Conservation (phyloP, 2,888 invertebrate species). For the Nephrotoma flavescens region DNA sequence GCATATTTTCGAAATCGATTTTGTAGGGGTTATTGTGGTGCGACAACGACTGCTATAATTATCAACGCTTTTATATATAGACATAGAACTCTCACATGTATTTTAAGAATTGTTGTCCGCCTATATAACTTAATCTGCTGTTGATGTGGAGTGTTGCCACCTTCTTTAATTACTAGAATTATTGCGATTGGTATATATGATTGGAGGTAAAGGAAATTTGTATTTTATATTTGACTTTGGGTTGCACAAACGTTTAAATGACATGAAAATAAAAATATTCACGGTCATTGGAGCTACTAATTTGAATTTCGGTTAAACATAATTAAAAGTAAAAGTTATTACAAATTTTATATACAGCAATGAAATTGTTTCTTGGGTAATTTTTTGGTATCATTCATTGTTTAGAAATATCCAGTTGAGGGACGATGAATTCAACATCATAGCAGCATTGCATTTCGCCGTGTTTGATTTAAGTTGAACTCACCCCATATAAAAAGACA, state of each 20-base stretch:
- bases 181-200: not conserved
- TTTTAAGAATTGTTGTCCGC: not conserved
- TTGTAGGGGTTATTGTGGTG: not conserved
- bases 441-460: too few species aligned
- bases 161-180: not conserved
- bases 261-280: not conserved
- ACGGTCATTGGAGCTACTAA: not conserved
- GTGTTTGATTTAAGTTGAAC: not conserved
- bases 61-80: not conserved
- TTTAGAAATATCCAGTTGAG: too few species aligned
- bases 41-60: not conserved
- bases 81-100: not conserved
- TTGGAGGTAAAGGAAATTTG: not conserved
- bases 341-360: too few species aligned
- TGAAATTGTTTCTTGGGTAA: too few species aligned
- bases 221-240: not conserved
- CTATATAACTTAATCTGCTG: not conserved
- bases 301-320: not conserved
- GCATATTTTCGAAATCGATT: not conserved
- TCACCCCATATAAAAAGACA: not conserved
- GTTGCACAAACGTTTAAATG: not conserved
- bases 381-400: too few species aligned
- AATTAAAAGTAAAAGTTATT: not conserved
- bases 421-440: too few species aligned
- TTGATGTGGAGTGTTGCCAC: not conserved